Evolutionary conservation across 2,797 vertebrate genomes (phyloP), one percentile per base, ranked within the genome.

Genomic region (Limnodromus scolopaceus): DNA sequence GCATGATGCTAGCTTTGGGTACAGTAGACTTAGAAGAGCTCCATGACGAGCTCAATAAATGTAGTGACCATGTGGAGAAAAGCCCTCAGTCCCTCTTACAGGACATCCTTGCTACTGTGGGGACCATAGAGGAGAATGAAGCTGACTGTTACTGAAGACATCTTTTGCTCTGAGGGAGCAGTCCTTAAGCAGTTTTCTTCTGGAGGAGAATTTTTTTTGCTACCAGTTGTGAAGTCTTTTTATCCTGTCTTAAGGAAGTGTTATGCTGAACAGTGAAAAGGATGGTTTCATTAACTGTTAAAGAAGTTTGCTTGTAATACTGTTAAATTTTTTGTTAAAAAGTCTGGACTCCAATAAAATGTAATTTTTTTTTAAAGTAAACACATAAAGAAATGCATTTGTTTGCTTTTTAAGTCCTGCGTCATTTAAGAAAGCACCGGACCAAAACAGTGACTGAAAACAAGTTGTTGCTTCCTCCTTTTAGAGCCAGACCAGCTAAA

Each of bases 111-210:
- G 98, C 98, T 60, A 65, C 97, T 0, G 93, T 96, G 34, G 97
- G 97, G 6, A 55, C 94, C 13, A 16, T 75, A 55, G 98, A 98
- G 25, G 98, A 98, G 12, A 98, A 98, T 6, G 96, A 97, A 94
- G 97, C 96, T 5, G 99, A 99, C 93, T 99, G 99, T 93, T 99
- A 99, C 89, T 99, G 53, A 96, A 27, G 48, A 95, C n/a, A 22
- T 20, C 32, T 92, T 49, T 72, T 78, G 24, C 71, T 83, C 54
- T 81, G 58, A 85, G 22, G 24, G 41, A 92, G 20, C 53, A 43
- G 6, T 51, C 54, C 32, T 89, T 45, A 49, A 78, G 53, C 46
- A 86, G 39, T 46, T 94, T 75, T 79, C 54, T 84, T 71, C 34
- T 86, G 25, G 25, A 61, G 24, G 32, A 84, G 70, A 69, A 23